These are phyloP conservation scores for Morus bassanus DNA, from an alignment of 2,797 vertebrate species.

Conservation along the genomic window DNA sequence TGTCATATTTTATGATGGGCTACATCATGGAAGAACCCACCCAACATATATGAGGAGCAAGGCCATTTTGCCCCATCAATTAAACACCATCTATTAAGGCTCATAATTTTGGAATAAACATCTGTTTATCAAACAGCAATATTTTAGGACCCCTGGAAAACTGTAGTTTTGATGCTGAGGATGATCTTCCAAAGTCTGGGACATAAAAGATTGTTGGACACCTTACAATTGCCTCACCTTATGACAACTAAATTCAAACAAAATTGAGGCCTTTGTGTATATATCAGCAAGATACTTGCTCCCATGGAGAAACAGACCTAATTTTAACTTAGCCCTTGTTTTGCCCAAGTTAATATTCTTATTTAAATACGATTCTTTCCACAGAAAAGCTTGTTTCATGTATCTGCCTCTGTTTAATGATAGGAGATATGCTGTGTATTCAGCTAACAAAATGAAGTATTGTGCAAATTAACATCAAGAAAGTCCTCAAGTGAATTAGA, in stretches of 20 bases:
- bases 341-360: conserved; percentile 3
- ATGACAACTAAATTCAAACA: background rate
- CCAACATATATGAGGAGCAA: background rate
- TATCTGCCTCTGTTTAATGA: conserved; percentile 19
- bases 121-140: background rate
- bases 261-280: background rate
- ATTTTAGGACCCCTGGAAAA: background rate
- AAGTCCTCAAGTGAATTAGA: conserved; percentile 64
- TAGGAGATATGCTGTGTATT: background rate
- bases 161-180: background rate
- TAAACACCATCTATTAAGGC: background rate
- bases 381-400: conserved; percentile 31
- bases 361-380: conserved; percentile 3
- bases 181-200: background rate
- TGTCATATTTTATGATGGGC: background rate
- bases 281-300: background rate
- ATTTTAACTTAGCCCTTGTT: background rate
- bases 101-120: background rate
- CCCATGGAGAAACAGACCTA: background rate
- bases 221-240: background rate
- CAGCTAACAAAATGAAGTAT: conserved; percentile 63
- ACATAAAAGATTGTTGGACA: background rate
- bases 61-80: background rate
- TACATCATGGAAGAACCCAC: background rate
- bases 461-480: conserved; percentile 62